These are phyloP conservation scores for Drosophila sechellia DNA, from an alignment of 1,140 invertebrate genomes.

Conservation along the genomic window DNA sequence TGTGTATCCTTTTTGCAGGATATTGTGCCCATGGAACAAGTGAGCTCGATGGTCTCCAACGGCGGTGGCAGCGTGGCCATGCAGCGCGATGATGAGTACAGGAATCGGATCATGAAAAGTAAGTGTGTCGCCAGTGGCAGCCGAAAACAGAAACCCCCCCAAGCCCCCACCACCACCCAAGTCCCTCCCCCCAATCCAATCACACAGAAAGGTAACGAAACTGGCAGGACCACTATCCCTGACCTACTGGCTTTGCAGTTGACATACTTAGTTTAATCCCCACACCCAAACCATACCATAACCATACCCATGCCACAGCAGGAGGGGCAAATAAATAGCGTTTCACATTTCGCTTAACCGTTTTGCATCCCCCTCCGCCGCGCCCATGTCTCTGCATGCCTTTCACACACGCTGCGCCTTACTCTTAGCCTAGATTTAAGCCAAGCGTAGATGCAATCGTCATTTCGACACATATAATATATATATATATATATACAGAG, in stretches of 20 bases:
- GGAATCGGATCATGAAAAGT: conserved; percentile 84
- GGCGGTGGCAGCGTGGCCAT: conserved; percentile 82
- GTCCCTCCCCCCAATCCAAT: conserved; percentile 17
- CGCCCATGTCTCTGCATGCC: conserved; percentile 39
- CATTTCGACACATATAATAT: conserved; percentile 28
- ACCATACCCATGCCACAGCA: neutral
- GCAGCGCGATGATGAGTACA: conserved; percentile 84
- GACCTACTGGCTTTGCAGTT: conserved; percentile 79
- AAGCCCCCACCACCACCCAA: neutral
- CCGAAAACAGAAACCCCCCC: conserved; percentile 33
- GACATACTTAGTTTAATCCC: conserved; percentile 68
- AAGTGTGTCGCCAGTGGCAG: conserved; percentile 71
- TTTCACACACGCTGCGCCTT: conserved; percentile 37
- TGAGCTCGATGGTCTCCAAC: conserved; percentile 84
- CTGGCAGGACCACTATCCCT: conserved; percentile 64
- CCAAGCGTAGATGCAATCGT: conserved; percentile 54
- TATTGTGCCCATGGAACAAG: conserved; percentile 84
- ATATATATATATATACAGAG: conserved; percentile 8
- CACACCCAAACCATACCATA: conserved; percentile 6
- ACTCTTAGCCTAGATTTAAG: conserved; percentile 61
- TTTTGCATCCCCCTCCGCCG: conserved; percentile 42
- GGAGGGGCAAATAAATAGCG: conserved; percentile 73
- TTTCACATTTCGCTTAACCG: conserved; percentile 79
- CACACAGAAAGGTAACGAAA: conserved; percentile 57
- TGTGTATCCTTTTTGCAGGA: conserved; percentile 66